These are phyloP conservation scores for Chlorospingus semifuscus DNA, from an alignment of 2,797 vertebrate genomes.

Conservation along the genomic window DNA sequence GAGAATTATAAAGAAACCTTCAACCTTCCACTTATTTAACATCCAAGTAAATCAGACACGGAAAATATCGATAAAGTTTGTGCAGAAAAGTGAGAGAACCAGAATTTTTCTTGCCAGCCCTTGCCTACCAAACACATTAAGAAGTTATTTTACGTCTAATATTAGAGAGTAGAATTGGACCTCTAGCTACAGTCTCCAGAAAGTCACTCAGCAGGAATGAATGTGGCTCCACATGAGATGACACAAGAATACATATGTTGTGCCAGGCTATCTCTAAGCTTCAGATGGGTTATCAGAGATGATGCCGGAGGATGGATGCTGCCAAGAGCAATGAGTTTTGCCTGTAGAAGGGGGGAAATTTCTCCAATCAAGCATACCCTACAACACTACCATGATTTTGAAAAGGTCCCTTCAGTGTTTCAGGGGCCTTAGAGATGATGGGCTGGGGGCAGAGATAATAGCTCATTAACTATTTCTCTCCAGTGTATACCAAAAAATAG, in stretches of 20 bases:
- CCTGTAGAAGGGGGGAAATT: background rate
- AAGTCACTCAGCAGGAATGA: constrained; percentile 61
- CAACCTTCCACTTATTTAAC: constrained; percentile 46
- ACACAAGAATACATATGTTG: constrained; percentile 57
- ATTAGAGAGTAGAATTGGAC: constrained; percentile 76
- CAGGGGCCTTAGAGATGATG: accelerated
- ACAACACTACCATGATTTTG: background rate
- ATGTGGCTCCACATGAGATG: constrained; percentile 60
- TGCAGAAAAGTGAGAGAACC: constrained; percentile 52
- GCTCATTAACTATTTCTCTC: constrained; percentile 47
- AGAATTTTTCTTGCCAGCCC: constrained; percentile 61
- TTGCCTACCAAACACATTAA: constrained; percentile 73
- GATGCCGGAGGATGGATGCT: constrained; percentile 56
- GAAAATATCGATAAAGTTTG: constrained; percentile 61
- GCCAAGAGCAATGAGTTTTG: background rate
- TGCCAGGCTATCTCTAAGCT: constrained; percentile 64
- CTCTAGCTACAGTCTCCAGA: constrained; percentile 74
- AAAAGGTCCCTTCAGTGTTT: background rate
- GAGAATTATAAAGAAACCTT: constrained; percentile 40
- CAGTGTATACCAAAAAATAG: constrained; percentile 55
- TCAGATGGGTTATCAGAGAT: constrained; percentile 58
- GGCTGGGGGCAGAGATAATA: background rate
- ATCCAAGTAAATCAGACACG: constrained; percentile 69
- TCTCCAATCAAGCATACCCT: background rate
- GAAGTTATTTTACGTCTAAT: constrained; percentile 73